Base-by-base conservation (phyloP, 1,140 invertebrate species). In the Drosophila rhopaloa region DNA sequence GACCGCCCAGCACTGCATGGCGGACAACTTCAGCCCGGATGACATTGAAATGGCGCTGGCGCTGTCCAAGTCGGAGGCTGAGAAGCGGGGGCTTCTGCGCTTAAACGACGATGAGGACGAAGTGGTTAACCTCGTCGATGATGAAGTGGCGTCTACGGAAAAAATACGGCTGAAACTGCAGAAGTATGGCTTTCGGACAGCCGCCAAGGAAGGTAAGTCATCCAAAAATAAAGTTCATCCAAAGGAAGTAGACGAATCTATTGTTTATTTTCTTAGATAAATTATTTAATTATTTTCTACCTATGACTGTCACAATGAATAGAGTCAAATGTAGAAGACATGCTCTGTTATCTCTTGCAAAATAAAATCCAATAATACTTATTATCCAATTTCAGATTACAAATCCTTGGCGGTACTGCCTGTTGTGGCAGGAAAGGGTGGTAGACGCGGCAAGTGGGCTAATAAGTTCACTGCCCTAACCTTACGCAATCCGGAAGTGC, bases 41-140 rank as follows among this genome's bases (percentile, higher is more conserved):
- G 91, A 92, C 56, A 90, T 92, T 54, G 90, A 88, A 70, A 76
- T 92, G 72, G 91, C 91, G 41, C 61, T 92, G 62, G 90, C 88
- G 9, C 57, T 92, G 19, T 92, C 91, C 19, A 86, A 81, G 57
- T 92, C 91, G 0, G 89, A 92, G 56, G 76, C 76, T 2, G 82
- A 92, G 37, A 85, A 74, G 43, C 51, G 47, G 11, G 81, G 79
- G 6, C 32, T 56, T 3, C 32, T 74, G 6, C 48, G 48, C 0
- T 14, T 70, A 10, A 70, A 76, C 2, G 71, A 80, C 8, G 71
- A 76, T 5, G 38, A 63, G 0, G 63, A 74, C 4, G 76, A 63
- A 19, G 81, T 78, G 3, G 72, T 83, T 2, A 56, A 91, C 29
- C 9, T 91, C 4, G 3, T 86, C 0, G 63, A 51, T 16, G 41